Evolutionary conservation across 2,888 invertebrate species (phyloP).

Genomic region (Pantelozetes paolii): DNA sequence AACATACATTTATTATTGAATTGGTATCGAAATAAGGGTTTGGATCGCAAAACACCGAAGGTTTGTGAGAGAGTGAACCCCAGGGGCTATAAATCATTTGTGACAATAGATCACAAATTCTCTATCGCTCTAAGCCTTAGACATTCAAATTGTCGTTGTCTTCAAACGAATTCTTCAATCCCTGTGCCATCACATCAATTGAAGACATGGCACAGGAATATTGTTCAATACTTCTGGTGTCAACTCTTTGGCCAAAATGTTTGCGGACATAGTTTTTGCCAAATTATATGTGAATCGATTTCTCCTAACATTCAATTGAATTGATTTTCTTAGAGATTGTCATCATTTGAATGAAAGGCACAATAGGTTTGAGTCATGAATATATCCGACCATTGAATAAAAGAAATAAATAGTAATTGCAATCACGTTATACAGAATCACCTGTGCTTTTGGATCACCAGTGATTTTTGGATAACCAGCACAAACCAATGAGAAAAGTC

Average conservation of each 20-base stretch:
- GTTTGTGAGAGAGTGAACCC: not conserved
- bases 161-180: no score
- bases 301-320: not conserved
- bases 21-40: slow-evolving; percentile 27
- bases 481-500: no score
- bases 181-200: no score
- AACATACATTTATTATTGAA: slow-evolving; percentile 34
- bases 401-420: not conserved
- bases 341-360: not conserved
- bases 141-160: no score
- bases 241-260: not conserved
- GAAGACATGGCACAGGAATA: no score
- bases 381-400: not conserved
- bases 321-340: not conserved
- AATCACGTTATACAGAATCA: no score
- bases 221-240: no score
- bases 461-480: no score
- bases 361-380: not conserved
- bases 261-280: not conserved
- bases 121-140: not conserved
- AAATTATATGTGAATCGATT: not conserved
- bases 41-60: not conserved
- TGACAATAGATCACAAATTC: slow-evolving; percentile 30
- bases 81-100: slow-evolving; percentile 33
- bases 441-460: no score